A percentile compares a stretch with the other conserved stretches of the same genome.
These are phyloP conservation scores for Bucco capensis DNA, from an alignment of 2,113 vertebrate species.

Conservation along the genomic window DNA sequence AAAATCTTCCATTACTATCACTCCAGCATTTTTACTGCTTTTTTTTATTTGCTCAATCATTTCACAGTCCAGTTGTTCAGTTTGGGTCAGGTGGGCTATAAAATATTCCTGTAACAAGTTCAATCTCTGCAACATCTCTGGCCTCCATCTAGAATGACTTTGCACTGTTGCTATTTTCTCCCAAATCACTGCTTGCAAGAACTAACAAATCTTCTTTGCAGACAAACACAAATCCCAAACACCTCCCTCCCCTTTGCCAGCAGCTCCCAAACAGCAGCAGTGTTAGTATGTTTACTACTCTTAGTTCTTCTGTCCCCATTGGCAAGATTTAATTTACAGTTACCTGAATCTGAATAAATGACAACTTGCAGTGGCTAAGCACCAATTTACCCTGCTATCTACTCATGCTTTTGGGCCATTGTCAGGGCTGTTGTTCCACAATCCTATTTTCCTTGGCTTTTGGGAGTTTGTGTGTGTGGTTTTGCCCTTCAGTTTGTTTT, in stretches of 20 bases:
- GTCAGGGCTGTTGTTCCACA: neutral
- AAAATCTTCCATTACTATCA: constrained; percentile 60
- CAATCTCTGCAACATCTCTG: constrained; percentile 38
- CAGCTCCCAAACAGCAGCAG: neutral
- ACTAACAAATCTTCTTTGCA: constrained; percentile 15
- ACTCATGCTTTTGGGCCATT: neutral
- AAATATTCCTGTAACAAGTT: constrained; percentile 54
- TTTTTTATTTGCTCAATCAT: constrained; percentile 68
- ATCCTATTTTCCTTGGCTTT: neutral
- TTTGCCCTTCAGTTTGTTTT: neutral
- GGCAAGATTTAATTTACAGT: neutral
- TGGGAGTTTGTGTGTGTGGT: neutral
- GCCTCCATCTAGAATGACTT: constrained; percentile 27
- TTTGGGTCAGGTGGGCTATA: constrained; percentile 56
- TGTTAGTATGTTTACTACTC: neutral
- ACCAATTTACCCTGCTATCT: neutral
- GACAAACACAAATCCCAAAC: neutral
- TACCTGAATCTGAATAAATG: neutral
- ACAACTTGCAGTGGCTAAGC: neutral
- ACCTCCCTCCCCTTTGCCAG: neutral
- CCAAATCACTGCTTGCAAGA: neutral
- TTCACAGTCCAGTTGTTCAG: constrained; percentile 58
- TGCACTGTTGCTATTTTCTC: neutral
- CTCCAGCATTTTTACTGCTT: constrained; percentile 51
- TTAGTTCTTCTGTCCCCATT: neutral